phyloP scores from a whole-genome alignment of 92 coral and sea anemone genomes.

The Porites lobata region DNA sequence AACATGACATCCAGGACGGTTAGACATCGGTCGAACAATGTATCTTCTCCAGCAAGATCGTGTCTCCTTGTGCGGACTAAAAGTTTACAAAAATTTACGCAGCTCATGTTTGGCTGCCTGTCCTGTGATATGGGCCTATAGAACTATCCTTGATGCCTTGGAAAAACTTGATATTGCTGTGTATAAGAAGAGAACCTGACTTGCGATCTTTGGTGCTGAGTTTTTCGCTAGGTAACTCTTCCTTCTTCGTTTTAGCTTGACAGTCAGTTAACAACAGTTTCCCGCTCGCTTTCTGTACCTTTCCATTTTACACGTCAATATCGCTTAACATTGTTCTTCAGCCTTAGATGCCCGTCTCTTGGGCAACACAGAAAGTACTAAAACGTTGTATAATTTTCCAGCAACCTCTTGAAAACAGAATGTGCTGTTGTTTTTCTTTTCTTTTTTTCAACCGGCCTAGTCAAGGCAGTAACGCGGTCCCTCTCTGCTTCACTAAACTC shows the following conservation, averaged over 20 bases:
- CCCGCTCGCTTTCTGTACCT: neutral
- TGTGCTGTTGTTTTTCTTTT: neutral
- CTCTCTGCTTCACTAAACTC: conserved; percentile 9
- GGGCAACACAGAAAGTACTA: neutral
- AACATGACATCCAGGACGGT: conserved; percentile 74
- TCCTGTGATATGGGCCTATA: neutral
- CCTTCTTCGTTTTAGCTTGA: neutral
- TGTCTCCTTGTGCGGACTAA: conserved; percentile 69
- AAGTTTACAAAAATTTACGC: conserved; percentile 66
- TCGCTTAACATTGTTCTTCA: no score
- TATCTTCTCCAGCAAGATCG: conserved; percentile 74
- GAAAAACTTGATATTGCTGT: neutral
- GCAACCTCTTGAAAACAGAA: neutral
- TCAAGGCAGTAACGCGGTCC: neutral
- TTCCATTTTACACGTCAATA: no score
- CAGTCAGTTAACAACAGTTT: neutral
- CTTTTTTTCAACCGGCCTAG: no score
- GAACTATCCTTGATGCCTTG: neutral
- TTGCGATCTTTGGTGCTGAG: neutral
- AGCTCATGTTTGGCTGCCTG: conserved; percentile 68
- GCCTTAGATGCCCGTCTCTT: neutral
- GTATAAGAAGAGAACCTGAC: neutral
- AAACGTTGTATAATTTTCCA: neutral
- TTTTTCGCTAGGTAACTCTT: no score
- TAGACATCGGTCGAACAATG: conserved; percentile 85